These are phyloP conservation scores for Habrosyne pyritoides DNA, from an alignment of 2,888 invertebrate genomes.

Conservation along the genomic window DNA sequence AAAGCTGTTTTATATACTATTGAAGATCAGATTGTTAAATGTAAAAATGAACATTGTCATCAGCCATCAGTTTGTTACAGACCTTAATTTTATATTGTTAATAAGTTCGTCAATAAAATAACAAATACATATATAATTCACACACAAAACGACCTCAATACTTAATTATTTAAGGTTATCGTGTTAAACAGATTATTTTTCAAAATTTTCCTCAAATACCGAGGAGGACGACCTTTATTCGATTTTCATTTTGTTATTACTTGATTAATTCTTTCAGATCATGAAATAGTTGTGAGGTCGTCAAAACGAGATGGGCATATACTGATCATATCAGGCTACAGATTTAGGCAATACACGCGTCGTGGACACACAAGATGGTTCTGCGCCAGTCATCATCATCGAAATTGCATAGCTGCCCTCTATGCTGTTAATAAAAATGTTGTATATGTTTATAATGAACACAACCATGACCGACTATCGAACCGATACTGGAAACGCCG, in stretches of 20 bases:
- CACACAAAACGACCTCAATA: too few species aligned
- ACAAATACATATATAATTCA: too few species aligned
- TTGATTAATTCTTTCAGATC: background rate
- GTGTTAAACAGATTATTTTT: too few species aligned
- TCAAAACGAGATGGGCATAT: conserved; percentile 21
- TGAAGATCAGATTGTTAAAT: conserved; percentile 25
- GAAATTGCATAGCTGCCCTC: conserved; percentile 31
- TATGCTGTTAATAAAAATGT: conserved; percentile 17
- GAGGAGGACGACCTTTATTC: too few species aligned
- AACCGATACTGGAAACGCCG: too few species aligned
- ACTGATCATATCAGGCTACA: conserved; percentile 19
- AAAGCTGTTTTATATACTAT: conserved; percentile 39
- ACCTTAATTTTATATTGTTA: too few species aligned
- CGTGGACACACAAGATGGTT: conserved; percentile 28
- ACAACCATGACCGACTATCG: background rate
- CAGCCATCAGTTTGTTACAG: too few species aligned
- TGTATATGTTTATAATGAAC: background rate
- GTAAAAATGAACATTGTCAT: conserved; percentile 32
- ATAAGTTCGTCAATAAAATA: too few species aligned
- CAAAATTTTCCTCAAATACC: too few species aligned
- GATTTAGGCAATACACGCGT: conserved; percentile 18
- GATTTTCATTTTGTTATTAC: too few species aligned
- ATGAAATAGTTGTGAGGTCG: background rate
- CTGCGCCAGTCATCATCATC: conserved; percentile 33
- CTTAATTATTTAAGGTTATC: too few species aligned